Percentiles rank a stretch among this genome's conserved stretches.
phyloP scores from a whole-genome alignment of 2,888 invertebrate genomes.

The Thymelicus sylvestris region DNA sequence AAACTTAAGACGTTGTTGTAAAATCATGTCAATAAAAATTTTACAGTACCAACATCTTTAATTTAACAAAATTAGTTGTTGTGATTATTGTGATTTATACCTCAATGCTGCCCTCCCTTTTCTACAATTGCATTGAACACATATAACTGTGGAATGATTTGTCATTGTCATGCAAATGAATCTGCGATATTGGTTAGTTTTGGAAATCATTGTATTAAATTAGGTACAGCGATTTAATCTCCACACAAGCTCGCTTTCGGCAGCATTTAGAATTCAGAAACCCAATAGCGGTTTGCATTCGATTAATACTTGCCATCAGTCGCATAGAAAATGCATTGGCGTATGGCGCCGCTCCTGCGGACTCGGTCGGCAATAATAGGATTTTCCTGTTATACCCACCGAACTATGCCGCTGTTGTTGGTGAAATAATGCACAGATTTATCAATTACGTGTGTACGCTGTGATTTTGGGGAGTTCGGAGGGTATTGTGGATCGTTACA shows the following conservation, averaged over 20 bases:
- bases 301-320: constrained; percentile 13
- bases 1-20: no score
- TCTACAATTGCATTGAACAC: no score
- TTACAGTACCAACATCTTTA: no score
- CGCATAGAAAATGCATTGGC: constrained; percentile 10
- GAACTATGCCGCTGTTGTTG: constrained; percentile 4
- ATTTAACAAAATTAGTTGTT: no score
- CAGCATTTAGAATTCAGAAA: constrained; percentile 6
- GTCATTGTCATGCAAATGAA: no score
- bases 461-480: neutral
- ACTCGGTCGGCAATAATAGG: constrained; percentile 5
- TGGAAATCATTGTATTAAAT: no score
- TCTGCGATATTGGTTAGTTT: no score
- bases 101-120: no score
- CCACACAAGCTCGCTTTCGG: neutral
- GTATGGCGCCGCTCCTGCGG: neutral
- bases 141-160: no score
- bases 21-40: no score
- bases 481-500: neutral
- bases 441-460: constrained; percentile 4
- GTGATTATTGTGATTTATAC: no score
- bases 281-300: constrained; percentile 7
- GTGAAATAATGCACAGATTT: constrained; percentile 10
- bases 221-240: no score
- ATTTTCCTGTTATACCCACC: constrained; percentile 10